phyloP scores from a whole-genome alignment of 2,797 vertebrate species.

The Cyprinodon diabolis region DNA sequence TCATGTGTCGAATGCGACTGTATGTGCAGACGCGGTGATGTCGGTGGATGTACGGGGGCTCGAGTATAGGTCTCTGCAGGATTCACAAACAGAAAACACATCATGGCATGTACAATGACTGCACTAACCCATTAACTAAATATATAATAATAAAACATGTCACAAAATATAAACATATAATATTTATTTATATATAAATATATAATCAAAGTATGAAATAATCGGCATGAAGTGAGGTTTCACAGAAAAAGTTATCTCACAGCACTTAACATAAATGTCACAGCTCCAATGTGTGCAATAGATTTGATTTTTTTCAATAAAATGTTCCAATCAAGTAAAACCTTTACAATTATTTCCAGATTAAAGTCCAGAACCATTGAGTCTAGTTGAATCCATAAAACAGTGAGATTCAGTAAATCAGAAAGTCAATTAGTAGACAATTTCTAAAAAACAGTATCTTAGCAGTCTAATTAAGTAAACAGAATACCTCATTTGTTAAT shows the following conservation, averaged over 20 bases:
- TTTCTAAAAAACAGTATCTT: not conserved
- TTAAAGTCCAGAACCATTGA: not conserved
- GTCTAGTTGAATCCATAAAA: not conserved
- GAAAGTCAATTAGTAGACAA: not conserved
- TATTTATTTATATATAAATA: not conserved
- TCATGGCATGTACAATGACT: not conserved
- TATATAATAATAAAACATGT: not conserved
- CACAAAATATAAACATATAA: not conserved
- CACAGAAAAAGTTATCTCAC: not conserved
- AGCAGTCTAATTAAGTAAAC: not conserved
- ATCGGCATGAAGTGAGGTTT: no score
- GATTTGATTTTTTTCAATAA: no score
- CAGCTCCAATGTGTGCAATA: not conserved
- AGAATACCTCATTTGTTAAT: not conserved
- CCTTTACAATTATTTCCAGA: not conserved
- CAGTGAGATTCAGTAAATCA: not conserved
- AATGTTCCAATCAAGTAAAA: no score
- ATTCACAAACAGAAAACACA: not conserved
- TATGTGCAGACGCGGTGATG: constrained; percentile 81
- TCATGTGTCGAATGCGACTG: constrained; percentile 70
- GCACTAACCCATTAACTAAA: not conserved
- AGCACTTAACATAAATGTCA: not conserved
- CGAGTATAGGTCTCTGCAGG: constrained; percentile 73
- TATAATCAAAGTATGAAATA: no score
- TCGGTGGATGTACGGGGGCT: constrained; percentile 77